Evolutionary conservation across 2,113 vertebrate genomes (phyloP).

Genomic region (Sakesphorus luctuosus): DNA sequence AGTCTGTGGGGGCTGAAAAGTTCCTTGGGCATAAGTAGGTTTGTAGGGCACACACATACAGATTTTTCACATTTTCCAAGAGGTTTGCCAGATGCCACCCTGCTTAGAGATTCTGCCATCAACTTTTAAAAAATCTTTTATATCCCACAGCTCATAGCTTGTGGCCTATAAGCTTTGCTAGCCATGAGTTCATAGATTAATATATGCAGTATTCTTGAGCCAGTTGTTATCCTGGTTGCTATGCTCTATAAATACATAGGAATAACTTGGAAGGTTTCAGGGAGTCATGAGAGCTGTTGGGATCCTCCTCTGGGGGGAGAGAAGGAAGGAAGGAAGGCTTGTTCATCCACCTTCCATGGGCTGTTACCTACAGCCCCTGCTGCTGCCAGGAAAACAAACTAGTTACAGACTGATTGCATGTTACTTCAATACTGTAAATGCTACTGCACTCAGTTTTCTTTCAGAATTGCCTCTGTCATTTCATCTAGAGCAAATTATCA

Average conservation of each 20-base stretch:
- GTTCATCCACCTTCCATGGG: background rate
- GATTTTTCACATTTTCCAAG: background rate
- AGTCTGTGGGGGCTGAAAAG: background rate
- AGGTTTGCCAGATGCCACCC: background rate
- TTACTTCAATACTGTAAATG: constrained; percentile 4
- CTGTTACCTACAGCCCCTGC: constrained; percentile 20
- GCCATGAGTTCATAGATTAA: background rate
- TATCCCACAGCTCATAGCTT: background rate
- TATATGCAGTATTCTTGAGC: background rate
- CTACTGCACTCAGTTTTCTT: background rate
- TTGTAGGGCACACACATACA: background rate
- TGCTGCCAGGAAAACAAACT: background rate
- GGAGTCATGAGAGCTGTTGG: accelerated
- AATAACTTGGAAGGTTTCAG: background rate
- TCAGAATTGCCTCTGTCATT: constrained; percentile 24
- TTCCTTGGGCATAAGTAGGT: background rate
- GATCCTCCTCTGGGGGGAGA: background rate
- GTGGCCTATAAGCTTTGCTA: background rate
- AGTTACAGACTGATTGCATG: background rate
- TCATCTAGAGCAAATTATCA: background rate
- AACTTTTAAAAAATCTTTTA: background rate
- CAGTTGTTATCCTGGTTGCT: background rate
- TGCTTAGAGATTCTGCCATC: background rate
- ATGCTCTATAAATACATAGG: background rate
- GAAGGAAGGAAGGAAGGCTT: background rate